Base-by-base conservation (phyloP, 2,888 invertebrate genomes). In the Oxycera nigricornis region DNA sequence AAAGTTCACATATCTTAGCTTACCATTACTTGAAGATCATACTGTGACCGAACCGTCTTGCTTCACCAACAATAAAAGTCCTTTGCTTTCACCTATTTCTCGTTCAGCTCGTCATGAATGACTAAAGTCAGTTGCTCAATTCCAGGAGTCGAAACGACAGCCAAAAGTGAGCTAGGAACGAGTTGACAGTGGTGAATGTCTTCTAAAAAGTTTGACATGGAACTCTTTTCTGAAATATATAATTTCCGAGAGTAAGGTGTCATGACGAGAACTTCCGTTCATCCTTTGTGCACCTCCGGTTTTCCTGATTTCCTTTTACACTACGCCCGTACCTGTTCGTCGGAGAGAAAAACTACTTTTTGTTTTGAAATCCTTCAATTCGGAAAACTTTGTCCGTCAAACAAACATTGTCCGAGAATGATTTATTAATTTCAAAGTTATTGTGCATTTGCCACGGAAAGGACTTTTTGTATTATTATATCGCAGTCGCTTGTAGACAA, bases 181-280 rank as follows among this genome's bases (percentile, higher is more conserved):
- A 75, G 76, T 75, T 75, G 76, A 76, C 76, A 76, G 74, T 75
- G 75, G 74, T 75, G 75, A 76, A 76, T 76, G 76, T 75, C 74
- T 73, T 75, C 72, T 67, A 75, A 74, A 65, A 76, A 76, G 65
- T 76, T 76, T 74, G 76, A 76, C 76, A 74, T 55, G 11, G 35
- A 72, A 73, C 59, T 73, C 67, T 55, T 73, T 72, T 65, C 57
- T 28, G n/a, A n/a, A n/a, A n/a, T n/a, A 50, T 61, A 41, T 59
- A 73, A 72, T 72, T 20, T 57, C 31, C 72, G 30, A 50, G 52
- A 62, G 50, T 74, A 31, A 67, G 72, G 67, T 72, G 74, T 72
- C 70, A 74, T 50, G 72, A 46, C 31, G 24, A 17, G 62, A 67
- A 72, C 67, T 76, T 73, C 65, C 39, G 41, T 57, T 57, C 41